These are phyloP conservation scores for Poecile atricapillus DNA, from an alignment of 2,113 vertebrate genomes.

Conservation along the genomic window DNA sequence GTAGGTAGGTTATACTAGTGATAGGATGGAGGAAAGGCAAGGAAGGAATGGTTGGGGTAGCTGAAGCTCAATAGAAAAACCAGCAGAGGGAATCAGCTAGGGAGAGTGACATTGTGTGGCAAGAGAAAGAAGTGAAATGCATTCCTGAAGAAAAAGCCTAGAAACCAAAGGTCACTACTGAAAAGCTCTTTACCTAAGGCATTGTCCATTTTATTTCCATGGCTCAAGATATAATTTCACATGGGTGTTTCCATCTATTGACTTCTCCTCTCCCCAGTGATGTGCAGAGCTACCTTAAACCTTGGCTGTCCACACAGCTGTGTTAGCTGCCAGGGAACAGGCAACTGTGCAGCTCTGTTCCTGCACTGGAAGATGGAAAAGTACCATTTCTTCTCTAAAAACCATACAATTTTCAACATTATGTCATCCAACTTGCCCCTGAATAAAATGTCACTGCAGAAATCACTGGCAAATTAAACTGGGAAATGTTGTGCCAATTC, in stretches of 20 bases:
- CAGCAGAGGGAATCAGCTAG: background rate
- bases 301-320: background rate
- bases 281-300: background rate
- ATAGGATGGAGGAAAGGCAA: background rate
- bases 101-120: fast-evolving
- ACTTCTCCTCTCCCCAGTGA: background rate
- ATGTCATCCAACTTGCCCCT: background rate
- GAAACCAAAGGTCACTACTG: background rate
- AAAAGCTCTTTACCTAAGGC: background rate
- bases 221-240: background rate
- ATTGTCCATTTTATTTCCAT: background rate
- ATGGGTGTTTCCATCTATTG: background rate
- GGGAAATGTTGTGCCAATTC: background rate
- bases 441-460: background rate
- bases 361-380: background rate
- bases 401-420: background rate
- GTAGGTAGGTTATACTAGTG: background rate
- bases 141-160: background rate
- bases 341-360: background rate
- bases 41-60: background rate
- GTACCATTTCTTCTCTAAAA: background rate
- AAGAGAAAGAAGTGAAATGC: background rate
- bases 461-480: background rate
- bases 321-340: background rate
- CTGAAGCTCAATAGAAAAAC: background rate